These are phyloP conservation scores for Pantherophis vulpinus DNA, from an alignment of 2,797 vertebrate genomes.

Conservation along the genomic window DNA sequence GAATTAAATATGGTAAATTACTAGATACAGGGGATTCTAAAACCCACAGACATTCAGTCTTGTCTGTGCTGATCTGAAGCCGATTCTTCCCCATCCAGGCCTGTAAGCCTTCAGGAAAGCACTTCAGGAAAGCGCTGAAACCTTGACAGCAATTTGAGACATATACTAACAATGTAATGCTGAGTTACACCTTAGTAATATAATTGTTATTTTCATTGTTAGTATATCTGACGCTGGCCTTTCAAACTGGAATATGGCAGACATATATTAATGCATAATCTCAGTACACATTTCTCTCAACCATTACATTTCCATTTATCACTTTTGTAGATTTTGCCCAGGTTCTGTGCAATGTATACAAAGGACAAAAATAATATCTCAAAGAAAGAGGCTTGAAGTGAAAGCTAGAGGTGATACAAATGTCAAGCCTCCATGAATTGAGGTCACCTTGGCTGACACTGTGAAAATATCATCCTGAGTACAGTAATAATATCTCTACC, in stretches of 20 bases:
- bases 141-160: not conserved
- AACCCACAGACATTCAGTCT: not conserved
- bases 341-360: constrained; percentile 12
- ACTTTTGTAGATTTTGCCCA: constrained; percentile 4
- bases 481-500: constrained; percentile 32
- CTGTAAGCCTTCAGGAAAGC: not conserved
- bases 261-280: not conserved
- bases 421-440: not conserved
- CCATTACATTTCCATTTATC: not conserved
- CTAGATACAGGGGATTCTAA: not conserved
- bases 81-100: not conserved
- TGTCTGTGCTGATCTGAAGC: not conserved
- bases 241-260: not conserved
- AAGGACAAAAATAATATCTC: constrained; percentile 7
- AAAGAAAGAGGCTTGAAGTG: not conserved
- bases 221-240: not conserved
- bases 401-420: not conserved
- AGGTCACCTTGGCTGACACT: constrained; percentile 7
- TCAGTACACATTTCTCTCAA: not conserved
- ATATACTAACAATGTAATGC: not conserved
- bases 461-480: constrained; percentile 11
- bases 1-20: not conserved
- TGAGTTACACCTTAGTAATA: not conserved
- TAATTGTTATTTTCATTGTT: not conserved
- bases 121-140: not conserved